Percentiles rank a stretch among this genome's conserved stretches.
phyloP scores from a whole-genome alignment of 2,113 vertebrate genomes.

The Silurus meridionalis region DNA sequence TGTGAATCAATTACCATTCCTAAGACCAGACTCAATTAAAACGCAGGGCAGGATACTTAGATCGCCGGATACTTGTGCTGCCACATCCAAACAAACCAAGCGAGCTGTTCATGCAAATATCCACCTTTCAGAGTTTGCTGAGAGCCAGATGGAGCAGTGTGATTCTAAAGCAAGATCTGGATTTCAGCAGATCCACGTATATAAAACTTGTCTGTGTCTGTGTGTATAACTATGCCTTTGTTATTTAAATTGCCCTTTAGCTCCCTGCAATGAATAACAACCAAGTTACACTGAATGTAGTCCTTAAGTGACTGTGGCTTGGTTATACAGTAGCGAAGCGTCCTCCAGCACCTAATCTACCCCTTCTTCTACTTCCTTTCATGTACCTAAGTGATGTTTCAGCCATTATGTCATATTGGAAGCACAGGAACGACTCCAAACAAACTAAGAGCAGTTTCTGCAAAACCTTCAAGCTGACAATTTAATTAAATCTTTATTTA shows the following conservation, averaged over 20 bases:
- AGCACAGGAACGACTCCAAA: conserved; percentile 62
- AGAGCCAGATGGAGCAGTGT: conserved; percentile 72
- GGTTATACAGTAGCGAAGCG: conserved; percentile 61
- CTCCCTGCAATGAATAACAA: conserved; percentile 64
- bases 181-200: conserved; percentile 58
- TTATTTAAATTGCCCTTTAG: conserved; percentile 71
- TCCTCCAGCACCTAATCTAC: conserved; percentile 64
- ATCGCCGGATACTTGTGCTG: conserved; percentile 75
- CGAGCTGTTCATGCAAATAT: conserved; percentile 77
- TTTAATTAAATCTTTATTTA: no score
- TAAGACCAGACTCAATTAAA: conserved; percentile 86
- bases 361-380: conserved; percentile 62
- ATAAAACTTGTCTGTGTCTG: conserved; percentile 32
- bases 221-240: conserved; percentile 77
- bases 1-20: conserved; percentile 91
- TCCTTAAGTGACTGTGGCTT: conserved; percentile 52
- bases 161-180: conserved; percentile 70
- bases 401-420: conserved; percentile 69
- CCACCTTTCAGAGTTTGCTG: conserved; percentile 77
- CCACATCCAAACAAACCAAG: conserved; percentile 77
- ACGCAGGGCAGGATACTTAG: conserved; percentile 65
- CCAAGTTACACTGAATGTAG: conserved; percentile 59
- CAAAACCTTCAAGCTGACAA: conserved; percentile 61
- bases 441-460: conserved; percentile 53
- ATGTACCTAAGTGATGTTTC: conserved; percentile 65